phyloP scores from a whole-genome alignment of 1,140 invertebrate species.

The Atta texana region DNA sequence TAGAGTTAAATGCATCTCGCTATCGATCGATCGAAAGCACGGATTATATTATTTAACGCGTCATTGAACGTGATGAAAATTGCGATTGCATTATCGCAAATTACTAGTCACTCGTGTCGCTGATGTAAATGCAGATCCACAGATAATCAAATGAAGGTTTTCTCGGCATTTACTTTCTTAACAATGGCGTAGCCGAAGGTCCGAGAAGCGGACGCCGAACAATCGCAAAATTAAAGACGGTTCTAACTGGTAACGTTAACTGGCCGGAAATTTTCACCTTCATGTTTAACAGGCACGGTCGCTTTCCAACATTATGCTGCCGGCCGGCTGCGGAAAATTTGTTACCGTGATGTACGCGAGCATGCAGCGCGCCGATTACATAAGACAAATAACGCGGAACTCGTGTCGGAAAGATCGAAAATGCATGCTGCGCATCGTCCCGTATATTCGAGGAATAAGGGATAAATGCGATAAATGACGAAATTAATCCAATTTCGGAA shows the following conservation, averaged over 20 bases:
- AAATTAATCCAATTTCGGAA: neutral
- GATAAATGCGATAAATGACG: neutral
- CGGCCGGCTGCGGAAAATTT: conserved; percentile 29
- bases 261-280: conserved; percentile 54
- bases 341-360: conserved; percentile 23
- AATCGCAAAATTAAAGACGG: neutral
- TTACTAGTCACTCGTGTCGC: neutral
- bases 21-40: neutral
- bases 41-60: neutral
- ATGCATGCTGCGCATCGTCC: neutral
- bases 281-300: conserved; percentile 45
- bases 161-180: neutral
- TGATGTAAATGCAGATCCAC: neutral
- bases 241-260: neutral
- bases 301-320: conserved; percentile 51
- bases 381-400: conserved; percentile 57
- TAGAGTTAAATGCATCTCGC: neutral
- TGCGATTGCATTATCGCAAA: neutral
- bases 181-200: neutral
- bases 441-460: neutral
- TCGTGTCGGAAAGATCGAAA: conserved; percentile 32
- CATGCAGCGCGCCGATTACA: conserved; percentile 39
- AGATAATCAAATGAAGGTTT: neutral
- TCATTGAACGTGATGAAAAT: conserved; percentile 7
- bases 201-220: neutral